Evolutionary conservation across 2,888 invertebrate genomes (phyloP), one percentile per base, ranked within the genome.

Genomic region (Liodrosophila aerea): DNA sequence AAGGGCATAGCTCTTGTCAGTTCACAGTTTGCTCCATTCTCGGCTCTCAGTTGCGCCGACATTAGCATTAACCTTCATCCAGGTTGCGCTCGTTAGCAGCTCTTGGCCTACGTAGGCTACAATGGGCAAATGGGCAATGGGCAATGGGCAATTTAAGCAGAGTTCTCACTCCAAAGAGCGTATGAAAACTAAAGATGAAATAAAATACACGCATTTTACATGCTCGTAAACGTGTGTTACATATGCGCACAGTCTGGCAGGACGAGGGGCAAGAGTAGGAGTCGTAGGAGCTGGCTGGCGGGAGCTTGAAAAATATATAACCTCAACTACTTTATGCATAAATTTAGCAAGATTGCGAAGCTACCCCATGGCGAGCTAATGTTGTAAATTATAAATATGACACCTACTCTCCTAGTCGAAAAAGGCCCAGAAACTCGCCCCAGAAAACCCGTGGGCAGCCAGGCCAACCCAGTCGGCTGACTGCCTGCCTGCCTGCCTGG

Each of bases 301-400:
- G 36, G 37, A 34, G 45, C 36, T 52, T 36, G 47, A 67, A 56
- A 70, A 70, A 78, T 78, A 78, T 80, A 80, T 80, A 82, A 82
- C 78, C 73, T 82, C 78, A 80, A 80, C 78, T 80, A 80, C 78
- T 82, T 80, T 80, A 82, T 80, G 78, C 78, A 80, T 80, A 80
- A 80, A 80, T 80, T 80, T 73, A 76, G 78, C 78, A 80, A 83
- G 81, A 81, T 81, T 83, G 83, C 80, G 82, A 80, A 80, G 83
- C 80, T 83, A 83, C 85, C 87, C 87, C 76, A 87, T 83, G 87
- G 86, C 81, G 87, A 83, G 85, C 84, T 81, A 83, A 80, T 84
- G 83, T 85, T 82, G 87, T 87, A 87, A 87, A 87, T 87, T 87
- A 87, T 87, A 85, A 87, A 87, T 86, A 87, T 87, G 87, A 87